These are phyloP conservation scores for Zaprionus bogoriensis DNA, from an alignment of 2,888 invertebrate genomes.

Conservation along the genomic window DNA sequence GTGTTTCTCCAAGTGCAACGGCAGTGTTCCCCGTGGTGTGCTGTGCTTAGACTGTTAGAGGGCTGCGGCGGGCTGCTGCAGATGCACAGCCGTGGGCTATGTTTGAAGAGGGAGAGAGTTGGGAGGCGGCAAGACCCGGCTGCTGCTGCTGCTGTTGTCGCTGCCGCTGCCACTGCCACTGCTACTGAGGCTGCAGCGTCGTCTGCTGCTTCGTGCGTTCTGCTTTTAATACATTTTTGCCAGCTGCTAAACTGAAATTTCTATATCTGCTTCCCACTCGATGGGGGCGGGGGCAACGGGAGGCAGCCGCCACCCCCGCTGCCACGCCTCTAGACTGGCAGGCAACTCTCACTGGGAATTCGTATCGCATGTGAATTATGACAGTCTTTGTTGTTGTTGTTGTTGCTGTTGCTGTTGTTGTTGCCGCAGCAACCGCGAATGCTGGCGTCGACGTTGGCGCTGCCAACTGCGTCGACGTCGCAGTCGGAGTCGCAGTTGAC, in stretches of 20 bases:
- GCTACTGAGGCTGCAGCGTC: constrained; percentile 29
- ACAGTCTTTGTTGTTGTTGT: constrained; percentile 64
- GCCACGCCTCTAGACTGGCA: too few species aligned
- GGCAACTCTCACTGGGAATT: constrained; percentile 15
- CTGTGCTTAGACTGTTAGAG: constrained; percentile 38
- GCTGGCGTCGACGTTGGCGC: constrained; percentile 28
- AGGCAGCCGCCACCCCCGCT: not conserved
- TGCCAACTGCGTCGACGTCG: constrained; percentile 4
- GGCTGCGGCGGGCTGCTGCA: constrained; percentile 23
- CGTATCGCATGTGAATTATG: constrained; percentile 77
- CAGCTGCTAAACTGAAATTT: constrained; percentile 68
- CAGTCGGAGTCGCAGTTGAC: constrained; percentile 25
- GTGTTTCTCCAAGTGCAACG: constrained; percentile 29
- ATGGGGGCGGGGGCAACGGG: not conserved
- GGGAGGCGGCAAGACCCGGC: constrained; percentile 4
- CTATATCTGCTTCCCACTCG: constrained; percentile 38
- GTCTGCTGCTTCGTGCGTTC: constrained; percentile 58
- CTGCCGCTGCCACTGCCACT: constrained; percentile 8
- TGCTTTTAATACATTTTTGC: constrained; percentile 72
- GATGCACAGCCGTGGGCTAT: constrained; percentile 16
- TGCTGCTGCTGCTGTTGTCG: constrained; percentile 1
- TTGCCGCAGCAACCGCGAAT: constrained; percentile 48
- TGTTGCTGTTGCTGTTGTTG: not conserved
- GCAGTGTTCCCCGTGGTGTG: constrained; percentile 60
- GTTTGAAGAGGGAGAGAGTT: not conserved